These are phyloP conservation scores for Grammomys surdaster DNA, from an alignment of 2,113 vertebrate species.

Conservation along the genomic window DNA sequence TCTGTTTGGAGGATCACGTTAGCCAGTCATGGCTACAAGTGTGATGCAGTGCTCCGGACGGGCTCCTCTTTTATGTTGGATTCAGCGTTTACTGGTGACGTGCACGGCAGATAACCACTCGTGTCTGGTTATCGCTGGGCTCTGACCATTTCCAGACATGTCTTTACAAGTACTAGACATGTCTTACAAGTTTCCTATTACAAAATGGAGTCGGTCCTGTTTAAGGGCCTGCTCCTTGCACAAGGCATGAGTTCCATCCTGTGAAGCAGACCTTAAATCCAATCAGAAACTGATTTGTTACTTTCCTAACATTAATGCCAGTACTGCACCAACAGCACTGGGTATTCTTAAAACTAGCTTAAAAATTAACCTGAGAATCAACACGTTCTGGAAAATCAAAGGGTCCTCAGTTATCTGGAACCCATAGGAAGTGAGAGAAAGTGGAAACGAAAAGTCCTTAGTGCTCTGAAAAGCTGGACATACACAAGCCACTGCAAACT, in stretches of 20 bases:
- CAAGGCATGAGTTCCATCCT: not conserved
- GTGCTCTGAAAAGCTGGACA: not conserved
- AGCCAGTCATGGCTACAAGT: too few relatives aligned
- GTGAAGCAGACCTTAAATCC: not conserved
- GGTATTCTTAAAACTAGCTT: conserved; percentile 32
- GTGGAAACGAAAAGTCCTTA: conserved; percentile 28
- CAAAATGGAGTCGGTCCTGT: too few relatives aligned
- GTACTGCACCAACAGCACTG: not conserved
- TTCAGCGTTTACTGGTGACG: too few relatives aligned
- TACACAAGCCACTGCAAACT: not conserved
- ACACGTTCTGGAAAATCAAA: not conserved
- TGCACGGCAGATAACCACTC: too few relatives aligned
- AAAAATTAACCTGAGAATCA: conserved; percentile 51
- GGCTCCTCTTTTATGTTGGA: too few relatives aligned
- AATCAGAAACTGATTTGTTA: not conserved
- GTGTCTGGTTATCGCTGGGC: too few relatives aligned
- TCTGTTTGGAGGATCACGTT: too few relatives aligned
- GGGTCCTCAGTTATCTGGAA: not conserved
- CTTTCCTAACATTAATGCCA: not conserved
- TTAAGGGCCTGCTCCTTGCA: too few relatives aligned
- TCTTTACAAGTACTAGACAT: too few relatives aligned
- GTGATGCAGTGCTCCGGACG: too few relatives aligned
- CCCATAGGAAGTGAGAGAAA: conserved; percentile 19
- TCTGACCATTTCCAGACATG: too few relatives aligned
- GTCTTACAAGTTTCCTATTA: too few relatives aligned